These are phyloP conservation scores for Ciconia stormi DNA, from an alignment of 2,113 vertebrate genomes.

Conservation along the genomic window DNA sequence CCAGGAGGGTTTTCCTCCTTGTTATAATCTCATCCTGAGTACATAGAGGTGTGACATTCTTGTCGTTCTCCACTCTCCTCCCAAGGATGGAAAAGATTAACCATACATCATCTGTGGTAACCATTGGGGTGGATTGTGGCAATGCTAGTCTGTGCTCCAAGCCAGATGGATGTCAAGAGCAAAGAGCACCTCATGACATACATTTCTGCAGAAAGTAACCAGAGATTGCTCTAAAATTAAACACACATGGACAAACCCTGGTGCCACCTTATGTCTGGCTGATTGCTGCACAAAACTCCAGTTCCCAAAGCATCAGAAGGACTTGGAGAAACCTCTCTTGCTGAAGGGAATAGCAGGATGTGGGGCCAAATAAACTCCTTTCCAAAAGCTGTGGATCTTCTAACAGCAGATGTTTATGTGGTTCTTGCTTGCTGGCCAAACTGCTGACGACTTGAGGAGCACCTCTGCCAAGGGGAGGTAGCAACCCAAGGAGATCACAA, in stretches of 20 bases:
- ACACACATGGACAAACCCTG: not conserved
- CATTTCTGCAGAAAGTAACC: not conserved
- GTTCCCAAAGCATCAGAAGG: not conserved
- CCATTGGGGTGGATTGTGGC: not conserved
- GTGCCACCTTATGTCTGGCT: not conserved
- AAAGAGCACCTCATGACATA: not conserved
- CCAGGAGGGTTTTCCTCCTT: not conserved
- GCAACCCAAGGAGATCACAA: not conserved
- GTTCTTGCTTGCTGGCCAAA: not conserved
- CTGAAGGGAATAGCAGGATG: not conserved
- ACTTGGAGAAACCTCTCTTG: not conserved
- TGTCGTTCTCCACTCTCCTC: not conserved
- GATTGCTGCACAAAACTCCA: not conserved
- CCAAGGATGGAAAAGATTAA: not conserved
- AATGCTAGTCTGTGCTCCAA: not conserved
- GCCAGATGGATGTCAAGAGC: not conserved
- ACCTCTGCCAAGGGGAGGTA: not conserved
- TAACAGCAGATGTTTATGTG: not conserved
- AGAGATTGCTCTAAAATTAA: not conserved
- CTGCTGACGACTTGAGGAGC: not conserved
- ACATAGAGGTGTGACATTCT: not conserved
- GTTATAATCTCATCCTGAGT: not conserved
- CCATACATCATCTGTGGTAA: rapidly evolving
- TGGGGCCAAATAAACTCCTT: not conserved
- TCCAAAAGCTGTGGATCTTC: not conserved